These are phyloP conservation scores for Austrofundulus limnaeus DNA, from an alignment of 2,113 vertebrate species.

Conservation along the genomic window DNA sequence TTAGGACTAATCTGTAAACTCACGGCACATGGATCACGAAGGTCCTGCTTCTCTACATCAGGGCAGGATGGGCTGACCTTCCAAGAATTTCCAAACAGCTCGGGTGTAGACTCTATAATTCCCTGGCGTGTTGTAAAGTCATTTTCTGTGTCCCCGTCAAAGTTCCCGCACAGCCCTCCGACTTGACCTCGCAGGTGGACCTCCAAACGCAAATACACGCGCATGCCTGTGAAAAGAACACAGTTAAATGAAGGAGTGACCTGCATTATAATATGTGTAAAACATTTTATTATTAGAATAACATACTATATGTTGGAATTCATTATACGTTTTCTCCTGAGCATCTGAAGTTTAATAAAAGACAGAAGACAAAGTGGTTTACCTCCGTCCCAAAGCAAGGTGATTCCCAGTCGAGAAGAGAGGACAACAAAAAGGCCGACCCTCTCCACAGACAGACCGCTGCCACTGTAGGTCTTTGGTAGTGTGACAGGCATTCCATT, in stretches of 20 bases:
- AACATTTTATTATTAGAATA: neutral
- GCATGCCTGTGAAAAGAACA: constrained; percentile 79
- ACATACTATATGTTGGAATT: neutral
- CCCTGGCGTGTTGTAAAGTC: constrained; percentile 88
- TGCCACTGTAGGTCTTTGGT: constrained; percentile 86
- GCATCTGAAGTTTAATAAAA: neutral
- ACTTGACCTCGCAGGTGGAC: constrained; percentile 81
- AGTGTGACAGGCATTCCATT: constrained; percentile 83
- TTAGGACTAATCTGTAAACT: constrained; percentile 6
- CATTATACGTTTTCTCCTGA: neutral
- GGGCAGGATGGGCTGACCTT: constrained; percentile 88
- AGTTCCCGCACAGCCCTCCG: constrained; percentile 89
- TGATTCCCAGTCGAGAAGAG: constrained; percentile 80
- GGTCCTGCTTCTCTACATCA: constrained; percentile 78
- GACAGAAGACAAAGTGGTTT: neutral
- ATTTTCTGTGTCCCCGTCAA: constrained; percentile 88
- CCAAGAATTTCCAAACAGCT: constrained; percentile 92
- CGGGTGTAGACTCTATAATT: constrained; percentile 83
- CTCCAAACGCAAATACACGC: constrained; percentile 84
- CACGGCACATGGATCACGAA: constrained; percentile 83
- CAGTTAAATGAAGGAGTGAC: too few species aligned
- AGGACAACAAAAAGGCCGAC: constrained; percentile 86
- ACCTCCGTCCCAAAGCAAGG: constrained; percentile 92
- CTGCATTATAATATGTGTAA: too few species aligned
- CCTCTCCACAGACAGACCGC: constrained; percentile 78